Evolutionary conservation across 2,888 invertebrate species (phyloP), one percentile per base, ranked within the genome.

Genomic region (Hedychridium roseum): DNA sequence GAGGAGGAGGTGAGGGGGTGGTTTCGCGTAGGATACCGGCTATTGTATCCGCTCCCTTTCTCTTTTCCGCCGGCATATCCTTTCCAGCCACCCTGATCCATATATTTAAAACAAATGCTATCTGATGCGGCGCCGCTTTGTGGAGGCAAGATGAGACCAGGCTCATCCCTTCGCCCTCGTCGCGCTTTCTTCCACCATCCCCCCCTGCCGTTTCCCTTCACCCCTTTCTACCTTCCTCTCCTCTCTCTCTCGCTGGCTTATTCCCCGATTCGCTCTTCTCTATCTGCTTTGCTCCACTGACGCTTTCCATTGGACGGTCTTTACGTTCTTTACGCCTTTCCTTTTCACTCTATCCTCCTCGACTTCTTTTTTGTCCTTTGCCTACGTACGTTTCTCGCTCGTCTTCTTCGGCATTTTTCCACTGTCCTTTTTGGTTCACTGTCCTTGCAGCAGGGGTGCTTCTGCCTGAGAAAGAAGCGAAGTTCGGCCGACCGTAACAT

Each of bases 101-200:
- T 78, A 77, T 75, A 77, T 78, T 77, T 78, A 74, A 78, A 78
- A 78, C 76, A 76, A 78, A 77, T 77, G 75, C 72, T 76, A 78
- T 77, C 76, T 76, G 78, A 78, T 77, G 72, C 73, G 65, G 68
- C 70, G 66, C 61, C 68, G 70, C 74, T 71, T 70, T 73, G 74
- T 74, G 73, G 67, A 73, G 68, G 66, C 68, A 66, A 72, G 70
- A 74, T 70, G 74, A 71, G 68, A 68, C 69, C 70, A 57, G 63
- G 57, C 67, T 58, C 61, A 60, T 59, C 60, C 60, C 60, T 62
- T 66, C 56, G 39, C 49, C 51, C 54, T 54, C 54, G 54, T 58
- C 58, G 54, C 57, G 28, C 39, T 34, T 30, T 53, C 52, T 50
- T 50, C 52, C 49, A 50, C 50, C 57, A 54, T 52, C 36, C 50